Evolutionary conservation across 2,888 invertebrate genomes (phyloP).

Genomic region (Diabrotica balteata): DNA sequence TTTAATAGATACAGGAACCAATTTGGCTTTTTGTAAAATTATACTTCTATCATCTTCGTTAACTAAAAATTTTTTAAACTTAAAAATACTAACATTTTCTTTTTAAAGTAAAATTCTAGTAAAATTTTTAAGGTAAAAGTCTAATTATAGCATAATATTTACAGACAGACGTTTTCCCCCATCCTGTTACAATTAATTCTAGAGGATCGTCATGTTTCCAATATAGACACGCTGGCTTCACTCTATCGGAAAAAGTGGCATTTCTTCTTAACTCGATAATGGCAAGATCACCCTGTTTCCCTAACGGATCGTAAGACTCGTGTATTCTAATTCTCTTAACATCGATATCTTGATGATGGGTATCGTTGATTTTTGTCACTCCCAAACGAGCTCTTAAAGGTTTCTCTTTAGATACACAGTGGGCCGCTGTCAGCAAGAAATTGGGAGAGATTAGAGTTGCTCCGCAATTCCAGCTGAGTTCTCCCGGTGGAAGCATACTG

Average conservation of each 20-base stretch:
- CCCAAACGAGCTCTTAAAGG: conserved; percentile 46
- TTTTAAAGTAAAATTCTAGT: too few relatives aligned
- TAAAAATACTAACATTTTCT: too few relatives aligned
- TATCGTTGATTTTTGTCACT: conserved; percentile 40
- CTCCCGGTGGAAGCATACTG: conserved; percentile 29
- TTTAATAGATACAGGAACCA: conserved; percentile 35
- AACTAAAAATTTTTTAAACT: conserved; percentile 10
- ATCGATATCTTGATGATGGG: conserved; percentile 43
- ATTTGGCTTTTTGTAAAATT: conserved; percentile 42
- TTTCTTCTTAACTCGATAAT: conserved; percentile 53
- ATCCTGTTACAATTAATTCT: conserved; percentile 58
- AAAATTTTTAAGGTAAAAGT: too few relatives aligned
- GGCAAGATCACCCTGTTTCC: conserved; percentile 59
- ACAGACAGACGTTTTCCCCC: conserved; percentile 53
- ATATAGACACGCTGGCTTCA: conserved; percentile 63
- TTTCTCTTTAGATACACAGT: conserved; percentile 58
- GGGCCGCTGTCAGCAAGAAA: conserved; percentile 68
- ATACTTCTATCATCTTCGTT: conserved; percentile 38
- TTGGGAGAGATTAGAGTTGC: conserved; percentile 64
- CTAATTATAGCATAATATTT: not conserved
- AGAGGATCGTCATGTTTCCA: conserved; percentile 48
- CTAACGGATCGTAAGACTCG: conserved; percentile 52
- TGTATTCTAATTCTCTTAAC: conserved; percentile 53
- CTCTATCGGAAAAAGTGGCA: conserved; percentile 46
- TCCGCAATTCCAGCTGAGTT: conserved; percentile 60